Conservation (phyloP, 2,888 invertebrate genomes). For the Noctuana brunneofusca region DNA sequence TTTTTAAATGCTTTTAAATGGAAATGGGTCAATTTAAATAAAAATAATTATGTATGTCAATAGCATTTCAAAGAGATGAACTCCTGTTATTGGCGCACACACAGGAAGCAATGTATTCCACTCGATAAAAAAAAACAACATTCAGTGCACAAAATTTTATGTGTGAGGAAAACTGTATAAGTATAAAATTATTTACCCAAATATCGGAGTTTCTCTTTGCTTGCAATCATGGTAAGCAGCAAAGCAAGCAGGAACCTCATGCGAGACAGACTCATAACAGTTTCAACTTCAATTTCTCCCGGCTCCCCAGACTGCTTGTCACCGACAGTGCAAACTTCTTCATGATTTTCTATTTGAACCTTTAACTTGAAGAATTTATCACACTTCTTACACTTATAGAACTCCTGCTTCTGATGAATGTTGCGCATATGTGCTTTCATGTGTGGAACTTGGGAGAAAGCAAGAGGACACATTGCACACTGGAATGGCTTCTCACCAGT, state of each 20-base stretch:
- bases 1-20: conserved; percentile 37
- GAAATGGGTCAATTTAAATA: conserved; percentile 35
- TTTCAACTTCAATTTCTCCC: conserved; percentile 69
- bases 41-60: conserved; percentile 38
- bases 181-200: conserved; percentile 85
- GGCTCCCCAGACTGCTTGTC: conserved; percentile 53
- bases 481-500: conserved; percentile 93
- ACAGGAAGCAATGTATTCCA: conserved; percentile 72
- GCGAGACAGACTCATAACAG: conserved; percentile 86
- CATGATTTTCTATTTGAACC: conserved; percentile 87
- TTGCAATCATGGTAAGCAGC: conserved; percentile 91
- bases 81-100: conserved; percentile 71
- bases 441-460: conserved; percentile 92
- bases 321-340: conserved; percentile 71
- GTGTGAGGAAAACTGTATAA: conserved; percentile 47
- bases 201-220: conserved; percentile 89
- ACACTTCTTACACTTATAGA: conserved; percentile 90
- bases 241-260: conserved; percentile 92
- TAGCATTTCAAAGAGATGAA: conserved; percentile 38
- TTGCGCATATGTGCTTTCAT: conserved; percentile 94
- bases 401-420: conserved; percentile 90
- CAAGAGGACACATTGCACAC: conserved; percentile 87
- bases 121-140: conserved; percentile 66
- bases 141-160: conserved; percentile 48
- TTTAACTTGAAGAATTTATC: conserved; percentile 89